Conservation (phyloP, 2,888 invertebrate genomes). For the Cantharis lateralis region DNA sequence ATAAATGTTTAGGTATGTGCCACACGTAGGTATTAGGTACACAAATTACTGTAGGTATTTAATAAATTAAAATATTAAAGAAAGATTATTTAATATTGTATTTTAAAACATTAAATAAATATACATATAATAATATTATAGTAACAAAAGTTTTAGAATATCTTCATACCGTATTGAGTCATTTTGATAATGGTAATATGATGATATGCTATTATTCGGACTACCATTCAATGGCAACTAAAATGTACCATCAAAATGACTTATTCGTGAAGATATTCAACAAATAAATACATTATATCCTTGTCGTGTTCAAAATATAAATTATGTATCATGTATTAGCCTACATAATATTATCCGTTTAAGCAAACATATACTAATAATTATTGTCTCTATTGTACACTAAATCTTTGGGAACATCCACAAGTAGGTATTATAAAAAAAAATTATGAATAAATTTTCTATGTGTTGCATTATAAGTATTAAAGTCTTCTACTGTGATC, state of each 20-base stretch:
- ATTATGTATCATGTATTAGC: conserved; percentile 2
- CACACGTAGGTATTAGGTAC: not conserved
- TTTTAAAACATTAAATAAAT: not conserved
- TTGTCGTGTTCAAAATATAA: conserved; percentile 14
- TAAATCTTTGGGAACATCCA: conserved; percentile 31
- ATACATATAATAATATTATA: not conserved
- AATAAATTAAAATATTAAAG: not conserved
- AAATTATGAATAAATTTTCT: conserved; percentile 15
- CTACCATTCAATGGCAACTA: not conserved
- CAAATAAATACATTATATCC: not conserved
- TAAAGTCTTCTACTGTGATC: conserved; percentile 42
- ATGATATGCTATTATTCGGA: not conserved
- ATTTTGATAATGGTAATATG: not conserved
- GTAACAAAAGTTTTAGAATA: conserved; percentile 1
- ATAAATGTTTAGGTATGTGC: not conserved
- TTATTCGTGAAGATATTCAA: not conserved
- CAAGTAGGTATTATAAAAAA: conserved; percentile 17
- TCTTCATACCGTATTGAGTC: not conserved
- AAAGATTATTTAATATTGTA: not conserved
- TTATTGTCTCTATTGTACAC: conserved; percentile 19
- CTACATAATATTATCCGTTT: conserved; percentile 2
- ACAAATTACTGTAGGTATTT: not conserved
- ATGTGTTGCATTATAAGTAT: conserved; percentile 31
- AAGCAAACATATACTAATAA: not conserved
- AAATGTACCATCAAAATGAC: not conserved